phyloP scores from a whole-genome alignment of 2,113 vertebrate genomes.

The Piliocolobus tephrosceles region DNA sequence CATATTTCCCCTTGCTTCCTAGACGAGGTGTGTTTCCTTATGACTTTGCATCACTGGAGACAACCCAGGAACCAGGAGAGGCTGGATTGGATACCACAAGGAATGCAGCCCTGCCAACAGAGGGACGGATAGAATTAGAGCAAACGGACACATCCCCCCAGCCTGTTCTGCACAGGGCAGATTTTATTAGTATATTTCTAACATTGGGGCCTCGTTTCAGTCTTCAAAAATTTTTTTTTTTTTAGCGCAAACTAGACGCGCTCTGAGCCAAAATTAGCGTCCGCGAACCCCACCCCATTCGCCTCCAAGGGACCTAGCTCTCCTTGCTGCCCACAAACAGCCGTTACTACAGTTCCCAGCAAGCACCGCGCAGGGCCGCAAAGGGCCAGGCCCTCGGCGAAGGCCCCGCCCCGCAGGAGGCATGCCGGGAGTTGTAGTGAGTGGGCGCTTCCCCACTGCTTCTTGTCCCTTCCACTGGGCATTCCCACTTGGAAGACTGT shows the following conservation, averaged over 20 bases:
- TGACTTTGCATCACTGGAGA: background rate
- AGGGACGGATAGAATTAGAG: background rate
- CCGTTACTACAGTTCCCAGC: conserved; percentile 73
- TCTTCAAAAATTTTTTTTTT: background rate
- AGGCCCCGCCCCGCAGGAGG: background rate
- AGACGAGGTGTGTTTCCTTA: background rate
- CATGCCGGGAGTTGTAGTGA: conserved; percentile 47
- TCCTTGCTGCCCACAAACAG: conserved; percentile 3
- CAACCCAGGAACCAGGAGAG: background rate
- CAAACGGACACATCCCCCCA: background rate
- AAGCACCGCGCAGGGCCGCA: background rate
- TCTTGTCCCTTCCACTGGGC: background rate
- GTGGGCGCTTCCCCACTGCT: background rate
- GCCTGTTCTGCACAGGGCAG: background rate
- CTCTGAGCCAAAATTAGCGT: rapidly evolving
- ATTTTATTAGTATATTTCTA: background rate
- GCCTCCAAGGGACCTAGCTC: rapidly evolving
- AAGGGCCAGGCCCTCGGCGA: rapidly evolving
- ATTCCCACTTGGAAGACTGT: background rate
- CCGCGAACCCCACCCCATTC: background rate
- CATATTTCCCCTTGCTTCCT: background rate
- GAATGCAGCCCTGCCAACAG: background rate
- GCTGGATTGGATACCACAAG: background rate
- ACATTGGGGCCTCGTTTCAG: background rate
- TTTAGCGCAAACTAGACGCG: background rate